Evolutionary conservation across 2,797 vertebrate species (phyloP).

Genomic region (Sebastes cheni): DNA sequence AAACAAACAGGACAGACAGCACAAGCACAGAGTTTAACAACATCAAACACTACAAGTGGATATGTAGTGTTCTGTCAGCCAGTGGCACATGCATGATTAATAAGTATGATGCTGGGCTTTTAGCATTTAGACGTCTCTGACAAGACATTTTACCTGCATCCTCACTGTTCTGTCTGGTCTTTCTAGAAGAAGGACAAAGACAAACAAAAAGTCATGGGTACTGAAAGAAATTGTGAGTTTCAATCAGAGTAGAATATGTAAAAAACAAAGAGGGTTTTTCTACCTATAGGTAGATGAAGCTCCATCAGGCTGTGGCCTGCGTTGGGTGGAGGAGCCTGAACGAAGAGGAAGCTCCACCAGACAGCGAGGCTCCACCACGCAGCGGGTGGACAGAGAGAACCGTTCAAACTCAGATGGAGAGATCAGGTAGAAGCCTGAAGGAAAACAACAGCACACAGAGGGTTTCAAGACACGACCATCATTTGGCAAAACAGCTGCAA

Average conservation of each 20-base stretch:
- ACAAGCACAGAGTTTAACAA: constrained; percentile 43
- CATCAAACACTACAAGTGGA: constrained; percentile 15
- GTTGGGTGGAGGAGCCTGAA: constrained; percentile 61
- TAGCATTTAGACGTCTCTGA: background rate
- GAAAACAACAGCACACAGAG: background rate
- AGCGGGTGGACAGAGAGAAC: constrained; percentile 94
- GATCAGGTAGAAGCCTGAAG: constrained; percentile 95
- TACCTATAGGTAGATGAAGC: constrained; percentile 80
- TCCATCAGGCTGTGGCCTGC: constrained; percentile 66
- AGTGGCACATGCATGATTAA: constrained; percentile 52
- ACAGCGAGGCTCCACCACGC: constrained; percentile 90
- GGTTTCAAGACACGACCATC: background rate
- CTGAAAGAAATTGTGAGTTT: background rate
- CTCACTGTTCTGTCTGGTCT: constrained; percentile 50
- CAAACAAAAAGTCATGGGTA: background rate
- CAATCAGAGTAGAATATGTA: background rate
- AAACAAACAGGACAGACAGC: constrained; percentile 28
- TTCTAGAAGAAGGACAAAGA: constrained; percentile 60
- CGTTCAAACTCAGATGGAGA: constrained; percentile 98
- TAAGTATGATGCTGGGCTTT: background rate
- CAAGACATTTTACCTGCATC: constrained; percentile 73
- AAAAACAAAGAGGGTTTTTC: background rate
- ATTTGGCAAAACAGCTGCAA: background rate
- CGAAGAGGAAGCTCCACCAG: constrained; percentile 81
- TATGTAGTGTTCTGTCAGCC: constrained; percentile 23